phyloP scores from a whole-genome alignment of 2,113 vertebrate genomes.

The Hemiprocne comata region DNA sequence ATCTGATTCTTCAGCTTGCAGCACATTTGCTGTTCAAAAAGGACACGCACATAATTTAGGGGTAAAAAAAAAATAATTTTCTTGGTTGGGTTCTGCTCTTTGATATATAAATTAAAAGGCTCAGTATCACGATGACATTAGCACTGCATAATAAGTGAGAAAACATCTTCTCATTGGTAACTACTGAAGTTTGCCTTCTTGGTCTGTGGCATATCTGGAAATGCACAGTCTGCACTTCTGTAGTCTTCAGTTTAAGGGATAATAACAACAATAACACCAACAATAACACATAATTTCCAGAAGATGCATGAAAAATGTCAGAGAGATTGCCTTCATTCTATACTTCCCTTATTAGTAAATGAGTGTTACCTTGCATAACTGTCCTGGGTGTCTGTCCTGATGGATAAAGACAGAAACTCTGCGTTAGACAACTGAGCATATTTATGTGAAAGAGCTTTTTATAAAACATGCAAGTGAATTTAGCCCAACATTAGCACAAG shows the following conservation, averaged over 20 bases:
- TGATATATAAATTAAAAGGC: not conserved
- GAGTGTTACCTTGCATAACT: not conserved
- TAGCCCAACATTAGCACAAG: not conserved
- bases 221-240: not conserved
- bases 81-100: not conserved
- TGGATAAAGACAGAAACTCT: not conserved
- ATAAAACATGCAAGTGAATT: not conserved
- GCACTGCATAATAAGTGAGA: accelerated
- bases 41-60: not conserved
- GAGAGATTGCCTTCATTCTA: not conserved
- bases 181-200: not conserved
- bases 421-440: not conserved
- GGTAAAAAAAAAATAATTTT: not conserved
- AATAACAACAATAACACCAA: not conserved
- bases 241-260: not conserved
- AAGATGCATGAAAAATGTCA: not conserved
- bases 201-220: not conserved
- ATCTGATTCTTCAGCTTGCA: not conserved
- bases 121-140: not conserved
- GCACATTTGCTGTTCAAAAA: not conserved
- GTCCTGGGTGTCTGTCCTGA: not conserved
- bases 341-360: not conserved
- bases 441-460: not conserved
- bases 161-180: not conserved
- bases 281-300: not conserved